Evolutionary conservation across 2,113 vertebrate species (phyloP), one percentile per base, ranked within the genome.

Genomic region (Lycaon pictus): DNA sequence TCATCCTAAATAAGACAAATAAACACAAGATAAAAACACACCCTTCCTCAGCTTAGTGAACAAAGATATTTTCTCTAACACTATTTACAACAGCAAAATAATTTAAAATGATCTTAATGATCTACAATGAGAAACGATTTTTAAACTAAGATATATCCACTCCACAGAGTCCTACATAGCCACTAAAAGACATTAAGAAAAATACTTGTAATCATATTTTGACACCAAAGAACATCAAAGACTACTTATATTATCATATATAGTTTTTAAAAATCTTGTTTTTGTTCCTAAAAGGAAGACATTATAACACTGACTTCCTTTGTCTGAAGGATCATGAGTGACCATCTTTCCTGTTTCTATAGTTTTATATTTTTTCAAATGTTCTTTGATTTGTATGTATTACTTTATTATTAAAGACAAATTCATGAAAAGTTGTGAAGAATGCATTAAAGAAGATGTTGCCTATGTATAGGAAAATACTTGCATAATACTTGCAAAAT

Each of bases 171-270:
- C 89, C 60, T 84, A 69, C 4, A 27, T 12, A 88, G 60, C 58
- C 37, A 93, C 51, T 90, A 72, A 79, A 88, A 93, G 11, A 80
- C n/a, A 92, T 20, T 55, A 69, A 90, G 85, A 69, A 88, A 88
- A 93, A 67, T 51, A 55, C 17, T 88, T 72, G 81, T 1, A 71
- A 89, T 81, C 53, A 55, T 35, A 84, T 79, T 37, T 90, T 60
- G 51, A 90, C 22, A 69, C 82, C 32, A 88, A 92, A 94, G 77
- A 71, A 85, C 25, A 88, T 48, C 35, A 89, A 71, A 76, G 37
- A 43, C 81, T 63, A 84, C 13, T 60, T 88, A 62, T 1, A 72
- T 58, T 56, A 60, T 58, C 48, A 76, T 25, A 89, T 16, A 93
- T 17, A 82, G 23, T 89, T 93, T 96, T 96, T 51, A 71, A 11